Conservation (phyloP, 1,140 invertebrate species). For the Pectinophora gossypiella region DNA sequence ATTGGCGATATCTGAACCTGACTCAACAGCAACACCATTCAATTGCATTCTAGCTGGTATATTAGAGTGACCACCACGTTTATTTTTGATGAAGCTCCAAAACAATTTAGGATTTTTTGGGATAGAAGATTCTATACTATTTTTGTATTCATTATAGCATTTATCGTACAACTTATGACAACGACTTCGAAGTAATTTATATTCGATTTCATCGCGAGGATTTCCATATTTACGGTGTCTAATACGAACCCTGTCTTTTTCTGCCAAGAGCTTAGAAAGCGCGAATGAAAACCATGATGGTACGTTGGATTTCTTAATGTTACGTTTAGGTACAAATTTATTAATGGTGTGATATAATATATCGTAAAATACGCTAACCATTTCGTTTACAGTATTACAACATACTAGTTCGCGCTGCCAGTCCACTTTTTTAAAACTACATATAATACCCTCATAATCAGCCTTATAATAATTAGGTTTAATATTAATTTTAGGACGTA, state of each 20-base stretch:
- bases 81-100: too few relatives aligned
- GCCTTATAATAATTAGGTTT: too few relatives aligned
- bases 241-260: neutral
- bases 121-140: neutral
- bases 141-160: too few relatives aligned
- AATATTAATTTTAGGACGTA: too few relatives aligned
- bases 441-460: neutral
- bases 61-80: too few relatives aligned
- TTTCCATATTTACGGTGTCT: neutral
- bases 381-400: neutral
- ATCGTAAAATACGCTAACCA: neutral
- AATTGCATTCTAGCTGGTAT: too few relatives aligned
- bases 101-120: neutral
- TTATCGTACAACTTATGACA: neutral
- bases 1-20: too few relatives aligned
- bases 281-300: neutral
- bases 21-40: too few relatives aligned
- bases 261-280: neutral
- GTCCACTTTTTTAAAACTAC: neutral
- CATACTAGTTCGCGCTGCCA: neutral
- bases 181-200: neutral
- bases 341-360: too few relatives aligned
- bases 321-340: too few relatives aligned
- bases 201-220: conserved; percentile 5
- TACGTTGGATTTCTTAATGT: neutral